Conservation (phyloP, 2,797 vertebrate species). For the Gambelia wislizenii region DNA sequence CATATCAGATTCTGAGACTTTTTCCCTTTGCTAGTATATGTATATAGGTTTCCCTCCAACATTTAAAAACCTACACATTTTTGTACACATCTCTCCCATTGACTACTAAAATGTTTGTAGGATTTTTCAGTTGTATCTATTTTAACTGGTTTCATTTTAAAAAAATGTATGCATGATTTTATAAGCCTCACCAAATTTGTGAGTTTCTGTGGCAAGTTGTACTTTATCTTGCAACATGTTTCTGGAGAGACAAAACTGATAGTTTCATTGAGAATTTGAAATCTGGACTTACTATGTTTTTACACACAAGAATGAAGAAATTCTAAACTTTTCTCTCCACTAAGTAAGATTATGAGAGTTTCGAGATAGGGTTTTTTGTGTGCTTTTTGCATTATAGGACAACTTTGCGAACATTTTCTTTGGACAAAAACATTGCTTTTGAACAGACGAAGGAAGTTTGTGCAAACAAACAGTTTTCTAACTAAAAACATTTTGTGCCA, state of each 20-base stretch:
- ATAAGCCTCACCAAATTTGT: background rate
- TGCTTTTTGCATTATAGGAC: too few relatives aligned
- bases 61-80: background rate
- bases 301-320: too few relatives aligned
- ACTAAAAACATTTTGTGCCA: too few relatives aligned
- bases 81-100: background rate
- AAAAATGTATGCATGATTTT: background rate
- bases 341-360: too few relatives aligned
- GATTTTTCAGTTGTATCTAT: background rate
- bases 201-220: background rate
- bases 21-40: background rate
- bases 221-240: background rate
- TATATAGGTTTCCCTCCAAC: background rate
- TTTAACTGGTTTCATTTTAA: background rate
- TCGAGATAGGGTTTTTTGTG: too few relatives aligned
- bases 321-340: too few relatives aligned
- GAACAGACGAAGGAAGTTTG: too few relatives aligned
- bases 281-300: background rate
- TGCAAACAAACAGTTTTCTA: too few relatives aligned
- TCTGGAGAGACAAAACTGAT: background rate
- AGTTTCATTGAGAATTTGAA: background rate
- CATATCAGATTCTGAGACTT: background rate
- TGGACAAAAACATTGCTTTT: too few relatives aligned
- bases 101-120: background rate
- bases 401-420: too few relatives aligned